phyloP scores from a whole-genome alignment of 2,888 invertebrate genomes.

The Panorpa germanica region DNA sequence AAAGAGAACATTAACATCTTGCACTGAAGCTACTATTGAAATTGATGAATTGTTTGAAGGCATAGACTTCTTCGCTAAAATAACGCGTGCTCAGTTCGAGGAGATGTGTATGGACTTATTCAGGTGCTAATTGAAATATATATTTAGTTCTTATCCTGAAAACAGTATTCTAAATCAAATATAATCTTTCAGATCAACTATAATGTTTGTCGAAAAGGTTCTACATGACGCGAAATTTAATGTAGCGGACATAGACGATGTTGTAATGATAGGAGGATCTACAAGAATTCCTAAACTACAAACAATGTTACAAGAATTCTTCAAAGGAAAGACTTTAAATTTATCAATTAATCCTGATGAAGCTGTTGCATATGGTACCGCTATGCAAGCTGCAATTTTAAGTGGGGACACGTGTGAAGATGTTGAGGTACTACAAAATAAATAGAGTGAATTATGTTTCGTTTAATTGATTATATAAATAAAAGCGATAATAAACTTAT shows the following conservation, averaged over 20 bases:
- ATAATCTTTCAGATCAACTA: no score
- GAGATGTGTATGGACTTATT: conserved; percentile 82
- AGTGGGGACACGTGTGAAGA: no score
- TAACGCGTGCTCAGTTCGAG: conserved; percentile 81
- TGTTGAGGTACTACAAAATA: no score
- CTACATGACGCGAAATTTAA: conserved; percentile 35
- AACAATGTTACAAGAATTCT: conserved; percentile 30
- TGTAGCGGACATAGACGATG: conserved; percentile 29
- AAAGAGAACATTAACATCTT: conserved; percentile 57
- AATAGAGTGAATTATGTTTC: no score
- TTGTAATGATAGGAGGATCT: conserved; percentile 37
- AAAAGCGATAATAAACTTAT: no score
- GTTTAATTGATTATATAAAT: no score
- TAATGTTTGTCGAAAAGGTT: conserved; percentile 39
- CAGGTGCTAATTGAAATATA: no score
- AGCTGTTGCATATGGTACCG: conserved; percentile 23
- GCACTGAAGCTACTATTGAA: conserved; percentile 66
- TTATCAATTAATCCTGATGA: conserved; percentile 23
- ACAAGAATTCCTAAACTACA: conserved; percentile 45
- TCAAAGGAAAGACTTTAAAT: conserved; percentile 23
- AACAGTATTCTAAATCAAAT: no score
- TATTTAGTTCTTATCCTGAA: no score
- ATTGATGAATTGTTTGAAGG: conserved; percentile 81
- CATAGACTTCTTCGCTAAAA: conserved; percentile 76
- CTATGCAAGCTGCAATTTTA: conserved; percentile 21